phyloP scores from a whole-genome alignment of 2,888 invertebrate species.

The Phaonia tiefii region DNA sequence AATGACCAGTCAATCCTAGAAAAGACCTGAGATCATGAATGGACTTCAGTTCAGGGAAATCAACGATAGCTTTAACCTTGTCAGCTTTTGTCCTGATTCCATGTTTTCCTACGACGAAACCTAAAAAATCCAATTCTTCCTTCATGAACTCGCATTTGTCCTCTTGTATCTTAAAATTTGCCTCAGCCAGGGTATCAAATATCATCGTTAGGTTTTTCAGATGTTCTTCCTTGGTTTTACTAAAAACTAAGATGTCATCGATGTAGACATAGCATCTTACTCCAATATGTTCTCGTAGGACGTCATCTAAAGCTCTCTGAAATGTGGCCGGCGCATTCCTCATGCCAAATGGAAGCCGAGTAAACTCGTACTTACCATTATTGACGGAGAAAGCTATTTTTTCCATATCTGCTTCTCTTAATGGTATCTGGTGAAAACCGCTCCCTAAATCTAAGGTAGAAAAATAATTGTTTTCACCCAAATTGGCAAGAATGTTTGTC shows the following conservation, averaged over 20 bases:
- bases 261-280: slow-evolving; percentile 43
- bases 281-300: slow-evolving; percentile 37
- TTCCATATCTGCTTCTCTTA: slow-evolving; percentile 11
- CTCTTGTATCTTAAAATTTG: not conserved
- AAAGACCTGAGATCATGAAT: slow-evolving; percentile 2
- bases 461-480: slow-evolving; percentile 22
- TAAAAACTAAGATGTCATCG: slow-evolving; percentile 44
- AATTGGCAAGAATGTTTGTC: slow-evolving; percentile 13
- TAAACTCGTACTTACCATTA: slow-evolving; percentile 43
- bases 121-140: not conserved
- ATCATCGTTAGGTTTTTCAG: slow-evolving; percentile 4
- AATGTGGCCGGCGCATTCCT: slow-evolving; percentile 46
- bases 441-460: not conserved
- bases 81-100: slow-evolving; percentile 28
- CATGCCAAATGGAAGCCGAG: slow-evolving; percentile 39
- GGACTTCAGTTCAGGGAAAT: not conserved
- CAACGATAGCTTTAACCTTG: not conserved
- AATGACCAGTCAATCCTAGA: not conserved
- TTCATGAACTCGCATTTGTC: not conserved
- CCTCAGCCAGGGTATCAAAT: not conserved
- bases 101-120: slow-evolving; percentile 9
- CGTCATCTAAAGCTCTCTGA: slow-evolving; percentile 32
- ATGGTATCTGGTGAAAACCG: slow-evolving; percentile 52
- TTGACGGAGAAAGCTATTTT: slow-evolving; percentile 18
- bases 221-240: slow-evolving; percentile 26